Base-by-base conservation (phyloP, 2,113 vertebrate genomes). In the Bufo gargarizans region DNA sequence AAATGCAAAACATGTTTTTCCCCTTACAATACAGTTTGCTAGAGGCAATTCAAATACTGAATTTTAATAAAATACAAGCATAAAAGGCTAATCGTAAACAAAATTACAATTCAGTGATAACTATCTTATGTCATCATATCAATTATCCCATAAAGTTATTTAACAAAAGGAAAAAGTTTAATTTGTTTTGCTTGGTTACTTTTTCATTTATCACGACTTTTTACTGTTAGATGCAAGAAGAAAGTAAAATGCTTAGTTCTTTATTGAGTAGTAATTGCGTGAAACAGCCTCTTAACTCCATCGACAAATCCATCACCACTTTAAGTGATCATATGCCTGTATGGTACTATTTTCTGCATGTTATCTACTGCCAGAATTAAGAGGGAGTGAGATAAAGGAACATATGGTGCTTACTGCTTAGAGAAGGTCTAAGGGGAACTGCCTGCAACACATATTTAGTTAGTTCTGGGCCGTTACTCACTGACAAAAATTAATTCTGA, bases 281-380 rank as follows among this genome's bases (percentile, higher is more conserved):
- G 65, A 87, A 80, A 87, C 55, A 72, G 77, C 63, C 69, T 88
- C 53, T 88, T 88, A 88, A 76, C 78, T 82, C 47, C 20, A 59
- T 61, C 55, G 69, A 82, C 86, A 82, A 82, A 88, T 82, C 67
- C 55, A 88, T 88, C 67, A 88, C 4, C 43, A 59, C 55, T 53
- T 55, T 67, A 86, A 82, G 77, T 74, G 67, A 76, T 76, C 77
- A 71, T 71, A 71, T 76, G 56, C 12, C 20, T 63, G 69, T 74
- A 61, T 20, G 6, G n/a, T 76, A 56, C 53, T 76, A 19, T 63
- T 88, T 83, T 77, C 55, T 84, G 56, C 77, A 58, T 88, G 56
- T 83, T 83, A 88, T 88, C 82, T 88, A 43, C n/a, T 88, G 87
- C 87, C 87, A 88, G 72, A 47, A 56, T 77, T n/a, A 88, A 63